Base-by-base conservation (phyloP, 2,888 invertebrate species). In the Podotricha telesiphe region DNA sequence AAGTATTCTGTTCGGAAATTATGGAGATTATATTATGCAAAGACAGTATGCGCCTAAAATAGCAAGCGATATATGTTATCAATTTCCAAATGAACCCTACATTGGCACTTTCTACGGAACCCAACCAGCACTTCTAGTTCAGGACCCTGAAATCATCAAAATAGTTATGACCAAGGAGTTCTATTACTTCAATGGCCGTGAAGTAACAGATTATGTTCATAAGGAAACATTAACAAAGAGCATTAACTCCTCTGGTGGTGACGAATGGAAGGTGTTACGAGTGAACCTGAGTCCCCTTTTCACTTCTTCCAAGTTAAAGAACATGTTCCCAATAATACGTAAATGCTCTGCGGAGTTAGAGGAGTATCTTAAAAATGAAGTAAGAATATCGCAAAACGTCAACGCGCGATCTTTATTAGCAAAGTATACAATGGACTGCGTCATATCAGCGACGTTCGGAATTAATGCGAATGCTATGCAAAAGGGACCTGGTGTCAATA, bases 251-350 rank as follows among this genome's bases (percentile, higher is more conserved):
- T 0, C 11, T 17, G 17, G 8, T 47, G 62, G 19, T n/a, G 62
- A 62, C 34, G 47, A 34, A n/a, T 62, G 62, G 62, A 62, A 62
- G 13, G 17, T 62, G 11, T 19, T 62, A 19, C 62, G 62, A 1
- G 3, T 15, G 1, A 28, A 0, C 79, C 80, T 86, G 6, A 85
- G 85, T 0, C 86, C 86, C 1, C 65, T 89, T 0, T 90, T 90
- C 71, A 82, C 89, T 0, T 83, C 86, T 0, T 76, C 83, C 0
- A 89, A 88, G 72, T 86, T 89, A 81, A 88, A 82, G 70, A 86
- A 80, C n/a, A 90, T 89, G 62, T 62, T 62, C 34, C 47, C 47
- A 3, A 48, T 48, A 19, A 62, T 62, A 62, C 11, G 8, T 13
- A 48, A 48, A 34, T 13, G 89, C 61, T 67, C 80, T 0, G 64